Base-by-base conservation (phyloP, 2,888 invertebrate species). In the Euplagia quadripunctaria region DNA sequence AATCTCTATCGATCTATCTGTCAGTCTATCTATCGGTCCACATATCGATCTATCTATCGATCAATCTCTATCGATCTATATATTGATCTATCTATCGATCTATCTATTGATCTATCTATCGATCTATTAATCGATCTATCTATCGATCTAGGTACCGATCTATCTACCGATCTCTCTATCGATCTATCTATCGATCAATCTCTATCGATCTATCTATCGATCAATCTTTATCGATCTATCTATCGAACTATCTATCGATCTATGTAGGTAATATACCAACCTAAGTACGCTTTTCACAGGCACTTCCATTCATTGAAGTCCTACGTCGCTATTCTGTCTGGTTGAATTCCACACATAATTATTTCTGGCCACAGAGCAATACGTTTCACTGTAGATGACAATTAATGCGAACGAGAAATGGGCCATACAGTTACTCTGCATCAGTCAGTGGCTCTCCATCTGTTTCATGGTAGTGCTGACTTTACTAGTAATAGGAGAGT, bases 321-420 rank as follows among this genome's bases (percentile, higher is more conserved):
- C 75, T 3, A 20, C 78, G 80, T 75, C 70, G 58, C 83, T 88
- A 90, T 90, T 90, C 91, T 90, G 87, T 87, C 88, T 89, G 89
- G 91, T 91, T 91, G 90, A 89, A 94, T 94, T 93, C 94, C 94
- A 90, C 89, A 93, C 92, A 94, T 92, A 94, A 94, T 94, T 94
- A 94, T 94, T 92, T 93, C 91, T 90, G 89, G 88, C 92, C 93
- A 85, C 93, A 92, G 83, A 87, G 89, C 90, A 89, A 91, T 91
- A 89, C 89, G 89, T 88, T 87, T 86, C 85, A 80, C 90, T 90
- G 91, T 87, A 87, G 83, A 87, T 91, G 92, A 90, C 93, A 93
- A 92, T 93, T 91, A 92, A 90, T 88, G 87, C 85, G 77, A 87
- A 86, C 86, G 75, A 76, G 79, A 94, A 90, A 83, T 92, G 79